Base-by-base conservation (phyloP, 2,888 invertebrate species). In the Netelia fuscicornis region DNA sequence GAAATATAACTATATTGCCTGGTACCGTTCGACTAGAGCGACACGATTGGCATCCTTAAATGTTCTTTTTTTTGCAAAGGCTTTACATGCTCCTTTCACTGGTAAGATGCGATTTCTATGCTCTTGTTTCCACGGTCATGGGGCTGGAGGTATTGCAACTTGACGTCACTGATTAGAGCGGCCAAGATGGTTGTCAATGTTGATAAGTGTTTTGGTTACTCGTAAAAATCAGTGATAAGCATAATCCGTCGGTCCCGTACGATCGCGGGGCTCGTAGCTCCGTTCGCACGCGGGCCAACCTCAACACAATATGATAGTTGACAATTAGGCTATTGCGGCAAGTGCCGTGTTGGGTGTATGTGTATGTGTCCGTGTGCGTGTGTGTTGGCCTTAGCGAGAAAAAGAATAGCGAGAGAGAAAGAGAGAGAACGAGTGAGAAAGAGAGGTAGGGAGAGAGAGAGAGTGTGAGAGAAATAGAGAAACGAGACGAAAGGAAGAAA, bases 121-220 rank as follows among this genome's bases (percentile, higher is more conserved):
- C 37, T 37, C 37, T 37, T 6, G 37, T 37, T 37, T 37, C 37
- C 37, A 3, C n/a, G 58, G 58, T 20, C 20, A 23, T 6, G 23
- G 58, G 62, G 30, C 10, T 11, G 30, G 11, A 13, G 62, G 30
- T 2, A 25, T 13, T 2, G 30, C 30, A n/a, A 72, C 74, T 83
- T 88, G 89, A 89, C 88, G 88, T 89, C 89, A 88, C 85, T 88
- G 87, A 89, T 88, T 86, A 84, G 86, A 83, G 89, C 91, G 89
- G 91, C 91, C 91, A 93, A 92, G 91, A 93, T 93, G 93, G 92
- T 92, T 92, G 92, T 91, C 91, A 92, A 91, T 92, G 91, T 92
- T 91, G 92, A 91, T 92, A 91, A 92, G 91, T 91, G 90, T 91
- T 91, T 91, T 90, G 86, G 83, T 89, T 85, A 86, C 88, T 89